Conservation (phyloP, 2,888 invertebrate species). For the Myopa testacea region DNA sequence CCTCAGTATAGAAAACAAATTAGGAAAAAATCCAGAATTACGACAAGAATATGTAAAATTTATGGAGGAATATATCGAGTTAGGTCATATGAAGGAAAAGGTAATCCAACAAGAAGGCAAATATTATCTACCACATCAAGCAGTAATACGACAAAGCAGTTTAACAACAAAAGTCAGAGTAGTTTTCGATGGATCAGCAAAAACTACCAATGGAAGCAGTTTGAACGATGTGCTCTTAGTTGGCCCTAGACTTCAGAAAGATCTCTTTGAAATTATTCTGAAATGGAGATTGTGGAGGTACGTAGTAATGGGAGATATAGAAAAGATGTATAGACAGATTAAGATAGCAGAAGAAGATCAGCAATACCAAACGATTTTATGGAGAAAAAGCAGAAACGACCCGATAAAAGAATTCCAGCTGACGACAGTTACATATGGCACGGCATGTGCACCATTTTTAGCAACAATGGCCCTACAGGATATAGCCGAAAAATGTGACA, state of each 20-base stretch:
- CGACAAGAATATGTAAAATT: neutral
- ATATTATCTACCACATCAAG: neutral
- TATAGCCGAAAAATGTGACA: no score
- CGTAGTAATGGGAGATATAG: neutral
- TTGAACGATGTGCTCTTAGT: neutral
- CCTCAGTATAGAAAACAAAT: no score
- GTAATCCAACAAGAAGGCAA: neutral
- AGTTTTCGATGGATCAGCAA: neutral
- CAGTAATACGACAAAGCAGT: neutral
- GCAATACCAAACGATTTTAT: constrained; percentile 1
- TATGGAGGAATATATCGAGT: neutral
- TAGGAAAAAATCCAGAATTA: no score
- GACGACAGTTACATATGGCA: no score
- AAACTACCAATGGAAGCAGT: neutral
- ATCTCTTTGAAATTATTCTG: neutral
- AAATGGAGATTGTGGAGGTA: neutral
- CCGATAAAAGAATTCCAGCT: no score
- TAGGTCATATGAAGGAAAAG: neutral
- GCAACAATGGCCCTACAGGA: no score
- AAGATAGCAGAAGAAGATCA: constrained; percentile 1
- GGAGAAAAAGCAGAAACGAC: neutral
- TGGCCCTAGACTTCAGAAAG: neutral
- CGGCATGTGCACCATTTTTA: no score
- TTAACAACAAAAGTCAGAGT: neutral
- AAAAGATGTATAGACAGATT: constrained; percentile 22